These are phyloP conservation scores for Aplysina aerophoba DNA, from an alignment of 37 sponge, comb jelly and placozoan genomes.

Conservation along the genomic window DNA sequence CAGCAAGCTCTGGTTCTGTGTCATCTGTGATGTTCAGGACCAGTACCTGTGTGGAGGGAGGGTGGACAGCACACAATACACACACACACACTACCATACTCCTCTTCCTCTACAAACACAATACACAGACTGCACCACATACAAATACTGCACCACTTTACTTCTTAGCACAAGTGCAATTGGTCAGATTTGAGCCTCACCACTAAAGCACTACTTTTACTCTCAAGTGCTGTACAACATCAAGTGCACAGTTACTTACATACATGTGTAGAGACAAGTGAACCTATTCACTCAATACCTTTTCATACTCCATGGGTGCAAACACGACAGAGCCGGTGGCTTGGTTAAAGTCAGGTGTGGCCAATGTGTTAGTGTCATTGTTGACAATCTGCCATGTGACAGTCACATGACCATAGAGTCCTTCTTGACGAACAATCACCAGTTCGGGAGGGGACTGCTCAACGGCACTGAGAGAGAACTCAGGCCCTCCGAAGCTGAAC, in stretches of 20 bases:
- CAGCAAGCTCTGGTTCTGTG: conserved; percentile 68
- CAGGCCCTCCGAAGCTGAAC: conserved; percentile 64
- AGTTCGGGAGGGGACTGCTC: conserved; percentile 46
- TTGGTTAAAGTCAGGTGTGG: conserved; percentile 58
- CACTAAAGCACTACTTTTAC: background rate
- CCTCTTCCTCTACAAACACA: background rate
- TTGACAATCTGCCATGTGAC: conserved; percentile 61
- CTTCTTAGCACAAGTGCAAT: too few relatives aligned
- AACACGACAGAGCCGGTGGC: conserved; percentile 50
- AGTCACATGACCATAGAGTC: conserved; percentile 48
- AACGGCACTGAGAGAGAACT: conserved; percentile 2
- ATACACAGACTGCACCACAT: background rate
- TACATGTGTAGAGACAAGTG: too few relatives aligned
- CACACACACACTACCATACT: background rate
- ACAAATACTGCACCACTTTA: too few relatives aligned
- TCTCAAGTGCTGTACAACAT: too few relatives aligned
- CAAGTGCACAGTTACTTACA: background rate
- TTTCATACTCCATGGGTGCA: conserved; percentile 31
- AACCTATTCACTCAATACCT: conserved; percentile 10
- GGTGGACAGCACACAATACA: background rate
- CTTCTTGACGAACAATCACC: conserved; percentile 43
- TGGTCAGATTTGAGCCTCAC: too few relatives aligned
- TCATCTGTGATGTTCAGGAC: conserved; percentile 59
- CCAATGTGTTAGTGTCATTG: background rate
- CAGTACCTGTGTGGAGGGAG: conserved; percentile 1